These are phyloP conservation scores for Tenebrosternarchus preto DNA, from an alignment of 2,113 vertebrate genomes.

Conservation along the genomic window DNA sequence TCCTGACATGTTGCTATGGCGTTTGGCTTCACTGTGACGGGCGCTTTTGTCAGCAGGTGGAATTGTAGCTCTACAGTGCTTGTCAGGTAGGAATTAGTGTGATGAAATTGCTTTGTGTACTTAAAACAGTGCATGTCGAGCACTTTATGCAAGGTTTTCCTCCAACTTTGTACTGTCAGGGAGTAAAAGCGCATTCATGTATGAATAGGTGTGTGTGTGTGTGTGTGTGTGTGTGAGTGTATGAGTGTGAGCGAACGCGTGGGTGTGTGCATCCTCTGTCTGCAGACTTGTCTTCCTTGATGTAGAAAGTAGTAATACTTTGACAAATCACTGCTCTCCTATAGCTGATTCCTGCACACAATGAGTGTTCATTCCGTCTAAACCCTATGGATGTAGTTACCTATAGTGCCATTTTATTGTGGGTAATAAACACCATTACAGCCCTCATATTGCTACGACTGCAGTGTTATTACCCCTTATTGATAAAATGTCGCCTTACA, in stretches of 20 bases:
- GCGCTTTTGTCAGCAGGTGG: conserved; percentile 49
- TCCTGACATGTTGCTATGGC: not conserved
- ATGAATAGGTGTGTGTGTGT: not conserved
- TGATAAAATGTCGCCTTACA: conserved; percentile 23
- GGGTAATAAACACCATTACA: conserved; percentile 17
- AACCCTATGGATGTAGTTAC: no score
- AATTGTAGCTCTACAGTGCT: conserved; percentile 42
- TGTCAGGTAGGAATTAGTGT: conserved; percentile 56
- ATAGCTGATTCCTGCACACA: not conserved
- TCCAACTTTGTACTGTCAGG: conserved; percentile 42
- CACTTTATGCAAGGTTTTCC: conserved; percentile 47
- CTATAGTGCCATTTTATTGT: conserved; percentile 20
- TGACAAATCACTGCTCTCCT: not conserved
- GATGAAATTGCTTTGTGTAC: conserved; percentile 59
- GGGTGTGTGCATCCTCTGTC: not conserved
- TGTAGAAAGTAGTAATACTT: not conserved
- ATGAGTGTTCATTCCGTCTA: not conserved
- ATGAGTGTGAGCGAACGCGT: no score
- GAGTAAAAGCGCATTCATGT: conserved; percentile 12
- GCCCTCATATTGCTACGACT: not conserved
- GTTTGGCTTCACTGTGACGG: not conserved
- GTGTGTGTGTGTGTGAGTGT: not conserved
- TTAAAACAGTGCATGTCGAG: conserved; percentile 64
- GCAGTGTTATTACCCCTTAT: conserved; percentile 32
- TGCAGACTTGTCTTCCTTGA: not conserved